Conservation (phyloP, 2,888 invertebrate genomes). For the Drosophila pullipes region DNA sequence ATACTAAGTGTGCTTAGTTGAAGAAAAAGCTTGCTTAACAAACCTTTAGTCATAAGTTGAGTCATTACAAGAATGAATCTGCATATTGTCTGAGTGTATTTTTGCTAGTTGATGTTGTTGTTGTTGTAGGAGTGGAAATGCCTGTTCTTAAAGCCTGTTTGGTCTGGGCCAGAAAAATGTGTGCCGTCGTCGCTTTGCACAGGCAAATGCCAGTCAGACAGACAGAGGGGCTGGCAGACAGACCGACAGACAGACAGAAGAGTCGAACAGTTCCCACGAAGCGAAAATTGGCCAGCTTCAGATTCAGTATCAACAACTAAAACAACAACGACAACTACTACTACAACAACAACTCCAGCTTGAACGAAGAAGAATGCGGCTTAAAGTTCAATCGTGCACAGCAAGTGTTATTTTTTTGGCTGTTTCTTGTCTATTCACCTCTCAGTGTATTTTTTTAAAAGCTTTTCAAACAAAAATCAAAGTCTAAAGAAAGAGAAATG, state of each 20-base stretch:
- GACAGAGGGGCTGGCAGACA: background rate
- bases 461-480: conserved; percentile 5
- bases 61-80: background rate
- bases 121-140: conserved; percentile 84
- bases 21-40: background rate
- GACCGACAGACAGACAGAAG: conserved; percentile 11
- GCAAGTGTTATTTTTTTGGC: conserved; percentile 63
- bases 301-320: conserved; percentile 1
- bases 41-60: background rate
- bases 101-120: conserved; percentile 22
- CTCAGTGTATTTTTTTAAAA: conserved; percentile 4
- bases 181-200: conserved; percentile 48
- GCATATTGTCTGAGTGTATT: conserved; percentile 3
- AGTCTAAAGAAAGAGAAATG: conserved; percentile 57
- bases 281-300: conserved; percentile 69
- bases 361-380: conserved; percentile 70
- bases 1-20: background rate
- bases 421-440: conserved; percentile 15
- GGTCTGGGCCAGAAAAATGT: conserved; percentile 57
- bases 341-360: conserved; percentile 16
- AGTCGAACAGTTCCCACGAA: conserved; percentile 73
- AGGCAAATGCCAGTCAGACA: conserved; percentile 63
- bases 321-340: background rate
- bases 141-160: conserved; percentile 82
- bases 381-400: conserved; percentile 80